Conservation (phyloP, 2,888 invertebrate species). For the Sphaerophoria taeniata region DNA sequence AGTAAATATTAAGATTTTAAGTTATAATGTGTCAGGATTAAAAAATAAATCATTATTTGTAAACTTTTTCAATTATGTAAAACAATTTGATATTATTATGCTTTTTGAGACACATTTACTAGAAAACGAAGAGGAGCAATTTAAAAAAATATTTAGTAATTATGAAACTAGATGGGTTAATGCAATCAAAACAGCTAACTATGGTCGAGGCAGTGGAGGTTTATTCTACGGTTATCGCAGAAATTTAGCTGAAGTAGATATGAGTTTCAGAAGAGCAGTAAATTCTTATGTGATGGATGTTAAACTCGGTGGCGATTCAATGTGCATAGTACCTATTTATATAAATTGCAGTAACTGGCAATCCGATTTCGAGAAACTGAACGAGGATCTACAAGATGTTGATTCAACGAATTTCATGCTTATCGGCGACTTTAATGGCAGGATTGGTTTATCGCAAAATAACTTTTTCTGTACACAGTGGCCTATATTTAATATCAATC, state of each 20-base stretch:
- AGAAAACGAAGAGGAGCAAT: no score
- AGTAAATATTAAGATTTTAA: no score
- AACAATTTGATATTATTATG: no score
- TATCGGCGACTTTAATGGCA: conserved; percentile 29
- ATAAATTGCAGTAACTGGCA: conserved; percentile 3
- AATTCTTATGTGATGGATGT: conserved; percentile 4
- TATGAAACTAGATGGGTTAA: background rate
- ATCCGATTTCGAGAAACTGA: background rate
- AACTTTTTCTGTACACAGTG: conserved; percentile 9
- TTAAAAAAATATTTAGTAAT: background rate
- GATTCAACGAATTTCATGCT: background rate
- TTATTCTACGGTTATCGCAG: background rate
- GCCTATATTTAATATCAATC: background rate
- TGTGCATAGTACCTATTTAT: background rate
- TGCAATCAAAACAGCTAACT: background rate
- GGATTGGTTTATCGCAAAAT: conserved; percentile 22
- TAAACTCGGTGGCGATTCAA: background rate
- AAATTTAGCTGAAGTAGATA: no score
- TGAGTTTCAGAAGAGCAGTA: background rate
- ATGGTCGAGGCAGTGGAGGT: background rate
- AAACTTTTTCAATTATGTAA: no score
- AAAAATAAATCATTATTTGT: no score
- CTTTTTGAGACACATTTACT: no score
- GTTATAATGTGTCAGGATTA: no score
- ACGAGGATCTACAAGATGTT: background rate